A percentile compares a stretch with the other conserved stretches of the same genome.
Evolutionary conservation across 2,797 vertebrate genomes (phyloP).

Genomic region (Xiphorhynchus erythropygius): DNA sequence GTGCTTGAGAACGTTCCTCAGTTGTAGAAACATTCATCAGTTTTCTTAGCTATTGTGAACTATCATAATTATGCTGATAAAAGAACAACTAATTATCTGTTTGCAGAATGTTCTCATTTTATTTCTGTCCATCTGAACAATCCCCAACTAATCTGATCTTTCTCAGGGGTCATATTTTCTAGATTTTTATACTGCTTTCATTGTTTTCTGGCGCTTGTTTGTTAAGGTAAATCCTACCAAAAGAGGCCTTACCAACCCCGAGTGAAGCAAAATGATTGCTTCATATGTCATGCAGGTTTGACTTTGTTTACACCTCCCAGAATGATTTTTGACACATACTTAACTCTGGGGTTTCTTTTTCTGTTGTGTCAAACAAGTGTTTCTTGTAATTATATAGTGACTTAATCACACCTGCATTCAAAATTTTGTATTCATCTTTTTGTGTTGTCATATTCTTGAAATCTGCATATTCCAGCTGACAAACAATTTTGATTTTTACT

Average conservation of each 20-base stretch:
- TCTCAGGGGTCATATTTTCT: not conserved
- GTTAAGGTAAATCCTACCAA: not conserved
- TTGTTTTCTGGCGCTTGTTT: not conserved
- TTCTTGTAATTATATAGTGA: not conserved
- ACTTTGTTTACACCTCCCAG: not conserved
- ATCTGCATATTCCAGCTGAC: not conserved
- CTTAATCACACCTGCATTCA: not conserved
- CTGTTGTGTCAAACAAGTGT: not conserved
- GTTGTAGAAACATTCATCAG: not conserved
- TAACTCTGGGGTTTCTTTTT: rapidly evolving
- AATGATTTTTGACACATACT: not conserved
- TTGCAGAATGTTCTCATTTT: not conserved
- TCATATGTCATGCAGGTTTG: not conserved
- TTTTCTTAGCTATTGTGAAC: not conserved
- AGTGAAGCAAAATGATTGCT: not conserved
- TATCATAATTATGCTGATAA: not conserved
- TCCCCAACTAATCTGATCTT: not conserved
- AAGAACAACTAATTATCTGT: not conserved
- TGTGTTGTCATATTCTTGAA: not conserved
- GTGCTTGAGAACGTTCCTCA: not conserved
- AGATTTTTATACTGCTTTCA: not conserved
- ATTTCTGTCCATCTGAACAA: not conserved
- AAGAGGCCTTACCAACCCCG: not conserved
- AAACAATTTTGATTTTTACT: not conserved
- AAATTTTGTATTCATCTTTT: not conserved